A percentile compares a stretch with the other conserved stretches of the same genome.
These are phyloP conservation scores for Gymnogyps californianus DNA, from an alignment of 2,113 vertebrate genomes.

Conservation along the genomic window DNA sequence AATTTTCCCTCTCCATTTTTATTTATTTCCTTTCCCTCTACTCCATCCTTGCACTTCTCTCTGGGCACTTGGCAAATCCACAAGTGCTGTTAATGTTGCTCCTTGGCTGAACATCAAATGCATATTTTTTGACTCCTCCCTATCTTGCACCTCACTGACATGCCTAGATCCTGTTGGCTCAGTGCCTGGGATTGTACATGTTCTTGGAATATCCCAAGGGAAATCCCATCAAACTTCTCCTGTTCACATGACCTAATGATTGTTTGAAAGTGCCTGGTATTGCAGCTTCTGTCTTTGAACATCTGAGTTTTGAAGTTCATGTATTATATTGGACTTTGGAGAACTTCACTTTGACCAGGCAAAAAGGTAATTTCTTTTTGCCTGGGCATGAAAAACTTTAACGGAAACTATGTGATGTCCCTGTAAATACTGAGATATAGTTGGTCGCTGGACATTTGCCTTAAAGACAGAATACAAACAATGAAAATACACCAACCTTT, in stretches of 20 bases:
- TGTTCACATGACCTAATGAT: neutral
- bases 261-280: conserved; percentile 27
- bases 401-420: neutral
- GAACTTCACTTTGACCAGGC: neutral
- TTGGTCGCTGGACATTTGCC: neutral
- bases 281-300: neutral
- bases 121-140: neutral
- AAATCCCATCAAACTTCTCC: neutral
- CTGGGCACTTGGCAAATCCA: neutral
- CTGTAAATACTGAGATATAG: neutral
- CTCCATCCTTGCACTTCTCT: neutral
- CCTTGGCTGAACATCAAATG: conserved; percentile 21
- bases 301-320: neutral
- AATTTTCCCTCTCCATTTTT: neutral
- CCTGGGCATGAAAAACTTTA: neutral
- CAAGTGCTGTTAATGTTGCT: neutral
- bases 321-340: conserved; percentile 6
- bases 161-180: neutral
- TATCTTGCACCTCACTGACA: neutral
- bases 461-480: neutral
- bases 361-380: conserved; percentile 21
- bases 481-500: neutral
- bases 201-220: conserved; percentile 27
- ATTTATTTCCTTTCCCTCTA: neutral
- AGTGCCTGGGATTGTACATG: neutral